Conservation (phyloP, 2,888 invertebrate species). For the Sesia apiformis region DNA sequence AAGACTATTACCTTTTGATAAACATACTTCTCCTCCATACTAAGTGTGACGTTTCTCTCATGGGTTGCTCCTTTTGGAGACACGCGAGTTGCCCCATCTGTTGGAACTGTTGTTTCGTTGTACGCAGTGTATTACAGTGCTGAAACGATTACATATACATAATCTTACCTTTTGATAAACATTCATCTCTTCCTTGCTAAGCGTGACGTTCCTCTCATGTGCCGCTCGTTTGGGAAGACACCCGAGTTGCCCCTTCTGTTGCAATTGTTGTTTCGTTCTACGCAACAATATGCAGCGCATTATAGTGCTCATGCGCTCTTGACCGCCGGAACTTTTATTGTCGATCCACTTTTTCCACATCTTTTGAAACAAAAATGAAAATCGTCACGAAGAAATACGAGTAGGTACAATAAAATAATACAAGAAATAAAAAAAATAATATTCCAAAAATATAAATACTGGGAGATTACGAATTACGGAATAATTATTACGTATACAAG, state of each 20-base stretch:
- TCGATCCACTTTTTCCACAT: constrained; percentile 96
- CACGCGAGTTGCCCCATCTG: constrained; percentile 74
- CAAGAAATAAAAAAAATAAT: too few relatives aligned
- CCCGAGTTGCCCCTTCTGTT: constrained; percentile 75
- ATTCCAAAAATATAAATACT: too few relatives aligned
- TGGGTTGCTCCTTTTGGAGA: constrained; percentile 78
- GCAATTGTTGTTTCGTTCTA: constrained; percentile 88
- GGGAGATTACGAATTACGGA: too few relatives aligned
- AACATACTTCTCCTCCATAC: constrained; percentile 81
- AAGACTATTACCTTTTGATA: constrained; percentile 86
- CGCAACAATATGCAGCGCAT: constrained; percentile 90
- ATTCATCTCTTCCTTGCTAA: constrained; percentile 81
- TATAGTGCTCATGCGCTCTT: constrained; percentile 87
- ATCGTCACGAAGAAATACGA: background rate
- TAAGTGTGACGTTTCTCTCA: constrained; percentile 76
- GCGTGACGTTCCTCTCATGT: constrained; percentile 73
- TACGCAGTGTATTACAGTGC: constrained; percentile 87
- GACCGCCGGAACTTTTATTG: constrained; percentile 84
- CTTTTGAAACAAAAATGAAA: constrained; percentile 25
- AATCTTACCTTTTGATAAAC: constrained; percentile 82
- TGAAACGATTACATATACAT: too few relatives aligned
- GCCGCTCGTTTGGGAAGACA: constrained; percentile 77
- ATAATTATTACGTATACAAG: too few relatives aligned
- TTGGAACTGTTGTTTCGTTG: constrained; percentile 89
- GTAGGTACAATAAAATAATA: too few relatives aligned